Conservation (phyloP, 1,140 invertebrate genomes). For the Belonocnema kinseyi region DNA sequence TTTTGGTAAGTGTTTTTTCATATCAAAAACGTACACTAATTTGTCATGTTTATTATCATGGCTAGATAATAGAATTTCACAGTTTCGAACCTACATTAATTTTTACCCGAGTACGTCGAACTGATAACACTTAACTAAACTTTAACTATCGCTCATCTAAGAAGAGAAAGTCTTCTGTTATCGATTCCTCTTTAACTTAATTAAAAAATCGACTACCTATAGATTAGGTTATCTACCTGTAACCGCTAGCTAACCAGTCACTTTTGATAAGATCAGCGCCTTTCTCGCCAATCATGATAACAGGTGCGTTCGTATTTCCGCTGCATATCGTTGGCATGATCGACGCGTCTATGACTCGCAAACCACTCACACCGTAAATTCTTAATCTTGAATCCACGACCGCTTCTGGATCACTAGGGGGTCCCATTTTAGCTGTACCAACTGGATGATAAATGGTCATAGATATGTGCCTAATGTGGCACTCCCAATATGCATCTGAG, state of each 20-base stretch:
- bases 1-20: too few relatives aligned
- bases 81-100: too few relatives aligned
- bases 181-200: not conserved
- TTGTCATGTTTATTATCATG: too few relatives aligned
- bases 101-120: too few relatives aligned
- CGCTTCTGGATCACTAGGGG: slow-evolving; percentile 82
- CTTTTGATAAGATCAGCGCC: slow-evolving; percentile 88
- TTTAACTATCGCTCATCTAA: not conserved
- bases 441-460: slow-evolving; percentile 92
- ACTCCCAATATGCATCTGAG: slow-evolving; percentile 89
- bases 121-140: too few relatives aligned
- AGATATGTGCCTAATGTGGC: slow-evolving; percentile 88
- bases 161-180: not conserved
- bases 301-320: slow-evolving; percentile 90
- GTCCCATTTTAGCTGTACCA: slow-evolving; percentile 91
- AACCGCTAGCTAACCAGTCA: slow-evolving; percentile 78
- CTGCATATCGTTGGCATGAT: slow-evolving; percentile 90
- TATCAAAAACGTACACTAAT: too few relatives aligned
- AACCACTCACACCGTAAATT: slow-evolving; percentile 85
- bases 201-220: slow-evolving; percentile 9
- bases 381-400: slow-evolving; percentile 88
- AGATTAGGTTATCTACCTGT: slow-evolving; percentile 55
- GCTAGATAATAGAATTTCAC: too few relatives aligned
- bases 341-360: slow-evolving; percentile 91
- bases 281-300: slow-evolving; percentile 92